Evolutionary conservation across 1,140 invertebrate species (phyloP).

Genomic region (Orchestia grillus): DNA sequence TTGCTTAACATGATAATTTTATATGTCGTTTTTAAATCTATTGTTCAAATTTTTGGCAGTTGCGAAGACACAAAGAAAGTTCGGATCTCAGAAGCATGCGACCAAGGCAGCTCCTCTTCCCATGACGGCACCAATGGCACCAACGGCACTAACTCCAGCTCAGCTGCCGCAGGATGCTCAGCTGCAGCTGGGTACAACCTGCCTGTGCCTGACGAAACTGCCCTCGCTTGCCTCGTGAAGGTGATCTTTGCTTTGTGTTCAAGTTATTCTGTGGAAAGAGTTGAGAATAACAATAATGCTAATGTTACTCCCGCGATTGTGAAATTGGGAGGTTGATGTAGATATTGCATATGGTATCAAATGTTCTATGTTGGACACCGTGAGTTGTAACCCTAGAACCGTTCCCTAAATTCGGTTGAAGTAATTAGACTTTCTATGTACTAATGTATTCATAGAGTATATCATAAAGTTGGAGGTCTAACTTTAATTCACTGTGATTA

Average conservation of each 20-base stretch:
- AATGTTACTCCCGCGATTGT: background rate
- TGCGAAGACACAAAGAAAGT: background rate
- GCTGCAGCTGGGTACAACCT: conserved; percentile 7
- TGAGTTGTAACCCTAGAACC: too few relatives aligned
- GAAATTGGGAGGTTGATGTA: background rate
- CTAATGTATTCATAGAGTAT: too few relatives aligned
- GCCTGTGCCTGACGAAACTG: background rate
- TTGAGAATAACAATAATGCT: background rate
- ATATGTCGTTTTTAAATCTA: background rate
- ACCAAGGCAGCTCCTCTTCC: background rate
- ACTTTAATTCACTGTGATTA: too few relatives aligned
- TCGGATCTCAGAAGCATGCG: background rate
- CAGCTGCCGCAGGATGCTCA: background rate
- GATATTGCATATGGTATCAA: background rate
- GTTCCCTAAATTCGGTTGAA: too few relatives aligned
- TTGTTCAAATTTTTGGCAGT: background rate
- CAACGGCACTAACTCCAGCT: background rate
- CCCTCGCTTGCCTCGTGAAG: conserved; percentile 23
- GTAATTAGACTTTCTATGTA: too few relatives aligned
- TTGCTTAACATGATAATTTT: background rate
- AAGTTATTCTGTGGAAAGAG: background rate
- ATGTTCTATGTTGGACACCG: background rate
- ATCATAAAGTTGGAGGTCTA: too few relatives aligned
- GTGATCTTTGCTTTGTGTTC: background rate
- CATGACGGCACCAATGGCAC: background rate